These are phyloP conservation scores for Drosophila setosimentum DNA, from an alignment of 2,888 invertebrate species.

Conservation along the genomic window DNA sequence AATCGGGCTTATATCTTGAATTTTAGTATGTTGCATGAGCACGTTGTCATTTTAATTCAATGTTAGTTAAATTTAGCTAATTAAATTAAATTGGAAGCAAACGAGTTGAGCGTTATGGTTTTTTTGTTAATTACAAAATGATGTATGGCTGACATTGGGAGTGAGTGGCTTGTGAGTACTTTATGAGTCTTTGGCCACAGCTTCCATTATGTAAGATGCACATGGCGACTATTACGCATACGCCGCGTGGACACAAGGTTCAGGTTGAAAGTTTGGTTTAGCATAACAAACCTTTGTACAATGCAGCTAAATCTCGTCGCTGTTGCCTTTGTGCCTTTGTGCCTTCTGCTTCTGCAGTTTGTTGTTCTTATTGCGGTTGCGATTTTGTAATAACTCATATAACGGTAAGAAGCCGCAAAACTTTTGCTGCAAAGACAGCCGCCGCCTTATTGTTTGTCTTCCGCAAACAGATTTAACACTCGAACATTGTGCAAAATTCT, in stretches of 20 bases:
- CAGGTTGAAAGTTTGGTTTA: constrained; percentile 31
- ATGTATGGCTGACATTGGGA: constrained; percentile 50
- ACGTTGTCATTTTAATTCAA: constrained; percentile 30
- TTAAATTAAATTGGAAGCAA: constrained; percentile 54
- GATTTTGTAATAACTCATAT: constrained; percentile 35
- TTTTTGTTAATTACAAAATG: constrained; percentile 52
- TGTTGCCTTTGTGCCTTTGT: constrained; percentile 7
- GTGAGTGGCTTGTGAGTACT: constrained; percentile 20
- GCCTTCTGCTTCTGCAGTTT: constrained; percentile 28
- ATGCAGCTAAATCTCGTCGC: constrained; percentile 15
- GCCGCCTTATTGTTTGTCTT: constrained; percentile 47
- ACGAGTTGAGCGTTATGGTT: constrained; percentile 28
- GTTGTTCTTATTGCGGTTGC: constrained; percentile 44
- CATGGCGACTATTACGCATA: constrained; percentile 42
- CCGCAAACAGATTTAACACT: constrained; percentile 61
- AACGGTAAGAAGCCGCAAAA: constrained; percentile 55
- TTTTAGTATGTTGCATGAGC: constrained; percentile 13
- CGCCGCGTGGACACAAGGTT: constrained; percentile 44
- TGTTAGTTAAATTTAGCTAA: constrained; percentile 44
- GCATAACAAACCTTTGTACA: constrained; percentile 35
- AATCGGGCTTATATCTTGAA: not conserved
- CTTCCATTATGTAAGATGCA: constrained; percentile 18
- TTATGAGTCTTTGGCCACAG: constrained; percentile 11
- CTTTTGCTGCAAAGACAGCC: constrained; percentile 23
- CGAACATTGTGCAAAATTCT: constrained; percentile 27